Percentiles rank a stretch among this genome's conserved stretches.
These are phyloP conservation scores for Sarcophaga peregrina DNA, from an alignment of 1,140 invertebrate species.

Conservation along the genomic window DNA sequence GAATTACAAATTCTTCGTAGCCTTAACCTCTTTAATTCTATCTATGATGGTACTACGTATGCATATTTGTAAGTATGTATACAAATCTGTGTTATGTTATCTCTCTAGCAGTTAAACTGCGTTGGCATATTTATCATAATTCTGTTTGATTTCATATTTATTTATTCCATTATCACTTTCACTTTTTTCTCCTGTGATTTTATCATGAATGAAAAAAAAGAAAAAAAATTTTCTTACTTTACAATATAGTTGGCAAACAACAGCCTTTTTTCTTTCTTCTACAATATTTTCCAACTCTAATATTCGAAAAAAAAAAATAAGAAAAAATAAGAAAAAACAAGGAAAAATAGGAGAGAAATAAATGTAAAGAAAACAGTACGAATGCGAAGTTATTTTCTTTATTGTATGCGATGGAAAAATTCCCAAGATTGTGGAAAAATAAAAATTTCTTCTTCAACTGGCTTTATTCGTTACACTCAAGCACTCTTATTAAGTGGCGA, in stretches of 20 bases:
- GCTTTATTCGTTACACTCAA: background rate
- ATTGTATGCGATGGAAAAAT: slow-evolving; percentile 19
- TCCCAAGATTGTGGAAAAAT: slow-evolving; percentile 3
- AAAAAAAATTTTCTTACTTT: background rate
- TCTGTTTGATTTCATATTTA: slow-evolving; percentile 31
- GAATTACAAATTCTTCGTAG: too few species aligned
- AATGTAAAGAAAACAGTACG: too few species aligned
- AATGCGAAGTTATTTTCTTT: slow-evolving; percentile 7
- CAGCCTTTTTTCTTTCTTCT: background rate
- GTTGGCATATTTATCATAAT: background rate
- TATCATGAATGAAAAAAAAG: background rate
- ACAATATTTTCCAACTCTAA: too few species aligned
- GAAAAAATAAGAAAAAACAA: too few species aligned
- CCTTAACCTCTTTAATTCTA: too few species aligned
- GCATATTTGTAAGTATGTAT: too few species aligned
- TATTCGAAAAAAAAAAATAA: too few species aligned
- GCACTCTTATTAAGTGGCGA: background rate
- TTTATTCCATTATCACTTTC: slow-evolving; percentile 40
- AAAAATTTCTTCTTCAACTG: too few species aligned
- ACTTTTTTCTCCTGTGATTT: slow-evolving; percentile 17
- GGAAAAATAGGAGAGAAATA: too few species aligned
- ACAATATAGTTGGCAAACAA: background rate
- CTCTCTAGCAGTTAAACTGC: too few species aligned
- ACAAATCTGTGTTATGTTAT: too few species aligned
- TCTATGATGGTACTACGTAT: too few species aligned